phyloP scores from a whole-genome alignment of 1,140 invertebrate species.

The Physella acuta region DNA sequence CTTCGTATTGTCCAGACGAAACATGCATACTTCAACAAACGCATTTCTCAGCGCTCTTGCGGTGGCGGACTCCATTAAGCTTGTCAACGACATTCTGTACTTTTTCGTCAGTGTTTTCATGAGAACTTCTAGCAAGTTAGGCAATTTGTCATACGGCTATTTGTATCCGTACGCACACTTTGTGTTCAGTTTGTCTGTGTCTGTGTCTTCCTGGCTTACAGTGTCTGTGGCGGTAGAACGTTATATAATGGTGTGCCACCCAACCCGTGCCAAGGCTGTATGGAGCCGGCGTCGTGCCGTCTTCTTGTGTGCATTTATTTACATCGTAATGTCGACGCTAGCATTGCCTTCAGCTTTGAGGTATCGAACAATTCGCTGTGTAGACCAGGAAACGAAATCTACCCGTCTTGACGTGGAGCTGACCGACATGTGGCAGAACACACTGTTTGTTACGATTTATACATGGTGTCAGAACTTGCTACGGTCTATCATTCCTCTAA shows the following conservation, averaged over 20 bases:
- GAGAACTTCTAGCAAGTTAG: slow-evolving; percentile 38
- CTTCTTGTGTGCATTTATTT: slow-evolving; percentile 37
- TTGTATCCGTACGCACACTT: slow-evolving; percentile 58
- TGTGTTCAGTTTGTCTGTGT: slow-evolving; percentile 52
- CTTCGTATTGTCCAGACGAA: slow-evolving; percentile 71
- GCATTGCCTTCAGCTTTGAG: slow-evolving; percentile 50
- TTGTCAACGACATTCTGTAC: slow-evolving; percentile 72
- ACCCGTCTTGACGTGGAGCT: slow-evolving; percentile 39
- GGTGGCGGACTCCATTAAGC: slow-evolving; percentile 73
- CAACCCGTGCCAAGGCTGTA: slow-evolving; percentile 78
- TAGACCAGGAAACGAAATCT: slow-evolving; percentile 27
- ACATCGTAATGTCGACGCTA: slow-evolving; percentile 42
- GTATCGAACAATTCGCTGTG: slow-evolving; percentile 37
- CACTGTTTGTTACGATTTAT: slow-evolving; percentile 66
- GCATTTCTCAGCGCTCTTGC: slow-evolving; percentile 74
- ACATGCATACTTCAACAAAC: slow-evolving; percentile 76
- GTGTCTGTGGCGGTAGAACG: slow-evolving; percentile 93
- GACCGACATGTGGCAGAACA: slow-evolving; percentile 60
- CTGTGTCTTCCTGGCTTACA: slow-evolving; percentile 82
- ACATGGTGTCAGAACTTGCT: slow-evolving; percentile 68
- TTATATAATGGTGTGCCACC: slow-evolving; percentile 93
- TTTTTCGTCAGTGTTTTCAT: slow-evolving; percentile 65
- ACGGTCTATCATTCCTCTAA: slow-evolving; percentile 68
- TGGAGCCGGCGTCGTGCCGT: slow-evolving; percentile 68
- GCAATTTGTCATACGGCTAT: slow-evolving; percentile 41